These are phyloP conservation scores for Nemurella pictetii DNA, from an alignment of 2,888 invertebrate genomes.

Conservation along the genomic window DNA sequence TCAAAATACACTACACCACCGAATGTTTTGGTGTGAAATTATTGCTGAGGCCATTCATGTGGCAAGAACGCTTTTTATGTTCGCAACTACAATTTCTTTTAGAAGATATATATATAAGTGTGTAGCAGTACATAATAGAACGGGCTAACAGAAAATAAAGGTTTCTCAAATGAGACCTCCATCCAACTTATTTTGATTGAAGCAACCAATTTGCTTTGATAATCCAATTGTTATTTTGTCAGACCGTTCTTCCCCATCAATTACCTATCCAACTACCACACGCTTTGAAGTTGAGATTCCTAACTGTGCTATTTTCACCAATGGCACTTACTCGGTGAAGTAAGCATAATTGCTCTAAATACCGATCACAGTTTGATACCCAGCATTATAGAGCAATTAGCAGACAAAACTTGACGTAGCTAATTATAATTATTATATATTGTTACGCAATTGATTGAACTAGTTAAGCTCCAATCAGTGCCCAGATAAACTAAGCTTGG, in stretches of 20 bases:
- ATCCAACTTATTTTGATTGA: no score
- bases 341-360: conserved; percentile 1
- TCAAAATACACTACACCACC: neutral
- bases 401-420: neutral
- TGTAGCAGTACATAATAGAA: neutral
- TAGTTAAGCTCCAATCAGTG: neutral
- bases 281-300: neutral
- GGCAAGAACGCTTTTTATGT: neutral
- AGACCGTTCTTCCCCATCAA: neutral
- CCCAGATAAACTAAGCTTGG: neutral
- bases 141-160: neutral
- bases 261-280: neutral
- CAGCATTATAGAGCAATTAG: neutral
- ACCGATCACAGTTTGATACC: neutral
- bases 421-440: neutral
- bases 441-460: neutral
- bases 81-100: neutral
- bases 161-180: no score
- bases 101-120: neutral
- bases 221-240: neutral
- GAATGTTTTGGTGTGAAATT: neutral
- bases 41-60: neutral
- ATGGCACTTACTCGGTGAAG: neutral
- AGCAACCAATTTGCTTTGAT: neutral
- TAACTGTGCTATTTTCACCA: neutral